Conservation (phyloP, 2,888 invertebrate species). For the Drosophila buzzatii region DNA sequence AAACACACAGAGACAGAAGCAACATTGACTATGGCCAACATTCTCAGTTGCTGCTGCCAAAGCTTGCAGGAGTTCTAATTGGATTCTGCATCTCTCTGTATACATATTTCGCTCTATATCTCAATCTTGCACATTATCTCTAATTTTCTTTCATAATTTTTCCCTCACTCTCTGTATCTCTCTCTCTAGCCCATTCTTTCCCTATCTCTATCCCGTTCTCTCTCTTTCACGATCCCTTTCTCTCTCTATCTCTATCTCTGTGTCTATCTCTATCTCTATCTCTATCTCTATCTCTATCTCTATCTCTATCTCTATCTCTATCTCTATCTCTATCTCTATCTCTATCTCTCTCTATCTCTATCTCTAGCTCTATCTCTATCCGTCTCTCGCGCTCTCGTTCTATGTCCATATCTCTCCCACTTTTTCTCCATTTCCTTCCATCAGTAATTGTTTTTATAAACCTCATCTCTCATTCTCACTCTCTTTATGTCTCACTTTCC, state of each 20-base stretch:
- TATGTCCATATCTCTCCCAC: too few relatives aligned
- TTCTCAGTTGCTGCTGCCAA: too few relatives aligned
- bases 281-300: neutral
- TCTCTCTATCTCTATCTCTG: neutral
- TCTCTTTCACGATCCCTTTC: neutral
- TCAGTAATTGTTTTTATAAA: too few relatives aligned
- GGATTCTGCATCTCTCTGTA: too few relatives aligned
- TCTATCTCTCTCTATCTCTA: too few relatives aligned
- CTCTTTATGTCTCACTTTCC: neutral
- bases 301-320: neutral
- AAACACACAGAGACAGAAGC: too few relatives aligned
- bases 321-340: neutral
- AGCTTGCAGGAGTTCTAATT: too few relatives aligned
- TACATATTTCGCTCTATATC: neutral
- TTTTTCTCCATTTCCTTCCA: too few relatives aligned
- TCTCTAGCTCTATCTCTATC: too few relatives aligned
- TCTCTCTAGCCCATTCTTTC: neutral
- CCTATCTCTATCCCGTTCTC: neutral
- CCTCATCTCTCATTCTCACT: too few relatives aligned
- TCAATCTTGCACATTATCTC: neutral
- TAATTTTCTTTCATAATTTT: neutral
- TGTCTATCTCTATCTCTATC: too few relatives aligned
- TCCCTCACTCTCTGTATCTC: neutral
- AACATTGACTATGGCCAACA: neutral
- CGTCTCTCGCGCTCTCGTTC: too few relatives aligned